Evolutionary conservation across 2,888 invertebrate species (phyloP).

Genomic region (Notodonta dromedarius): DNA sequence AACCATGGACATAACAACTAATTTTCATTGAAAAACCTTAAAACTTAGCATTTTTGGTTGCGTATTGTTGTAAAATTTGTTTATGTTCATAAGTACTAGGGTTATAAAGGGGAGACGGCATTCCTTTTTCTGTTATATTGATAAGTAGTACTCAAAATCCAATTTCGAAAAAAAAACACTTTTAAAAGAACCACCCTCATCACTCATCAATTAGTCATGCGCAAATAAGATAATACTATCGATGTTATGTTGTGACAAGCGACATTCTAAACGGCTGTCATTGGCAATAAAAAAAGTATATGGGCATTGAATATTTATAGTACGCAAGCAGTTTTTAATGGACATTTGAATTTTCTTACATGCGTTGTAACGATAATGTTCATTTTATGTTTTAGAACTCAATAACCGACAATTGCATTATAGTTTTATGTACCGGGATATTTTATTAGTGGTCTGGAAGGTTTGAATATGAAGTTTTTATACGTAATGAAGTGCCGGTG

Average conservation of each 20-base stretch:
- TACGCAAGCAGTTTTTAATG: neutral
- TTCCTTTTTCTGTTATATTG: too few relatives aligned
- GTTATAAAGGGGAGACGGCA: too few relatives aligned
- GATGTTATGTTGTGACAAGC: slow-evolving; percentile 30
- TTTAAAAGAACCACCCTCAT: too few relatives aligned
- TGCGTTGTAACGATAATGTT: neutral
- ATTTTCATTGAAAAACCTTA: too few relatives aligned
- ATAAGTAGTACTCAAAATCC: too few relatives aligned
- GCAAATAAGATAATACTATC: neutral
- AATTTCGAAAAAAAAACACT: too few relatives aligned
- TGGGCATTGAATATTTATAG: slow-evolving; percentile 22
- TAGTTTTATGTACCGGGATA: neutral
- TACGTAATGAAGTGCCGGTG: too few relatives aligned
- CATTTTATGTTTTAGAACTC: slow-evolving; percentile 1
- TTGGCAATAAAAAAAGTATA: slow-evolving; percentile 22
- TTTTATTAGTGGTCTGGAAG: neutral
- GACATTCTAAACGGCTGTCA: slow-evolving; percentile 38
- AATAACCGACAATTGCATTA: neutral
- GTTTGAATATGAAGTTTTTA: neutral
- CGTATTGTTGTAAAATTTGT: too few relatives aligned
- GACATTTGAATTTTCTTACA: slow-evolving; percentile 1
- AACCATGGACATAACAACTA: too few relatives aligned
- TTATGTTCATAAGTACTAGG: too few relatives aligned
- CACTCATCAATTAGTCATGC: too few relatives aligned
- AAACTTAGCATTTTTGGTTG: too few relatives aligned